Evolutionary conservation across 2,888 invertebrate genomes (phyloP), one percentile per base, ranked within the genome.

Genomic region (Microchrysa polita): DNA sequence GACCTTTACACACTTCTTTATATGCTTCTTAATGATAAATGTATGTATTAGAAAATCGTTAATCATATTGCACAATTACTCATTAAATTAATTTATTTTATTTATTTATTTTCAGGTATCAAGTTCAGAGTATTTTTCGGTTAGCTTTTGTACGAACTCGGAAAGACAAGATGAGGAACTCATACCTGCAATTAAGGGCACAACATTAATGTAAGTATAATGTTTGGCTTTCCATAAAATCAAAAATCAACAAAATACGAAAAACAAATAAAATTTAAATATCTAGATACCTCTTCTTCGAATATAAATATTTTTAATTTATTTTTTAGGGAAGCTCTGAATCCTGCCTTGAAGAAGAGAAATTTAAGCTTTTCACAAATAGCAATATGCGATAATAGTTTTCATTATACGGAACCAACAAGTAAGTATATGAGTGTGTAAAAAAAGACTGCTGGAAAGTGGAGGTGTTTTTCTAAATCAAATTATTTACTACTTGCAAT

Each of bases 41-140:
- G n/a, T n/a, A n/a, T n/a, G n/a, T n/a, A n/a, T n/a, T n/a, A n/a
- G n/a, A n/a, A n/a, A n/a, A n/a, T n/a, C n/a, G n/a, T n/a, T n/a
- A n/a, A n/a, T n/a, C n/a, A n/a, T n/a, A n/a, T n/a, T n/a, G n/a
- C n/a, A n/a, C n/a, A n/a, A n/a, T n/a, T n/a, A n/a, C n/a, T n/a
- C n/a, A n/a, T n/a, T n/a, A n/a, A n/a, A n/a, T n/a, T n/a, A n/a
- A n/a, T n/a, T n/a, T n/a, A n/a, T n/a, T n/a, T 48, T 69, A 76
- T 74, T 76, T 78, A 77, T 76, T 79, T 78, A 79, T 77, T 86
- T 86, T 57, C 85, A 91, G 91, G 89, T 90, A 81, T 90, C 91
- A 72, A 91, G 91, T 82, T 90, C 91, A 79, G 91, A 92, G 80
- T 92, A 89, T 81, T 91, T 91, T 84, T 90, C 90, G 79, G 90